phyloP scores from a whole-genome alignment of 2,797 vertebrate genomes.

The Emydoidea blandingii region DNA sequence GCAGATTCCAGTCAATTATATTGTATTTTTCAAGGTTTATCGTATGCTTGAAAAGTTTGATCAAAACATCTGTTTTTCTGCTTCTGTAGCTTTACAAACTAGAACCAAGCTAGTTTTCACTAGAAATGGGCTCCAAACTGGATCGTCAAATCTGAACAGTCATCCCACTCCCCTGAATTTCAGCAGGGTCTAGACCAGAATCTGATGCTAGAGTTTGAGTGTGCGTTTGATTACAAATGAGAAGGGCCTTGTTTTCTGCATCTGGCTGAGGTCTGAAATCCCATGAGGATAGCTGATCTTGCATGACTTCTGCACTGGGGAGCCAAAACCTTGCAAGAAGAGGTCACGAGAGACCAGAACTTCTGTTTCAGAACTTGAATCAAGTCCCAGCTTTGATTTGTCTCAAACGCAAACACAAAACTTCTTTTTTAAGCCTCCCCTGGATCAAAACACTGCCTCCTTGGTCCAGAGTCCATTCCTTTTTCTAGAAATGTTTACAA shows the following conservation, averaged over 20 bases:
- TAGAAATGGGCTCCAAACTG: background rate
- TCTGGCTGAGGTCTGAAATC: background rate
- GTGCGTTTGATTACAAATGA: background rate
- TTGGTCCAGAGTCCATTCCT: background rate
- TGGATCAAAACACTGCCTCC: background rate
- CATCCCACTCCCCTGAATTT: background rate
- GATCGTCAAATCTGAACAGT: background rate
- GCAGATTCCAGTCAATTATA: background rate
- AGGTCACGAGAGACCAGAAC: background rate
- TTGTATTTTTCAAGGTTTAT: background rate
- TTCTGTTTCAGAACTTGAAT: background rate
- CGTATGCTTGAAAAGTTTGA: background rate
- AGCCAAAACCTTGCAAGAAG: background rate
- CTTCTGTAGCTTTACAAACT: rapidly evolving
- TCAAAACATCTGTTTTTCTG: background rate
- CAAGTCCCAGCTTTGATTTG: background rate
- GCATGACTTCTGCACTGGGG: background rate
- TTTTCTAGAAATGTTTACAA: background rate
- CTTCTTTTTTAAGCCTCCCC: background rate
- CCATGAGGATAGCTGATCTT: background rate
- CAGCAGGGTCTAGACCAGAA: background rate
- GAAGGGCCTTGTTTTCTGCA: background rate
- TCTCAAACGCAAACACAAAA: background rate
- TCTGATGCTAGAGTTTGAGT: background rate
- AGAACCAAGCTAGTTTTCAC: background rate